Evolutionary conservation across 2,113 vertebrate species (phyloP).

Genomic region (Pelvicachromis taeniatus): DNA sequence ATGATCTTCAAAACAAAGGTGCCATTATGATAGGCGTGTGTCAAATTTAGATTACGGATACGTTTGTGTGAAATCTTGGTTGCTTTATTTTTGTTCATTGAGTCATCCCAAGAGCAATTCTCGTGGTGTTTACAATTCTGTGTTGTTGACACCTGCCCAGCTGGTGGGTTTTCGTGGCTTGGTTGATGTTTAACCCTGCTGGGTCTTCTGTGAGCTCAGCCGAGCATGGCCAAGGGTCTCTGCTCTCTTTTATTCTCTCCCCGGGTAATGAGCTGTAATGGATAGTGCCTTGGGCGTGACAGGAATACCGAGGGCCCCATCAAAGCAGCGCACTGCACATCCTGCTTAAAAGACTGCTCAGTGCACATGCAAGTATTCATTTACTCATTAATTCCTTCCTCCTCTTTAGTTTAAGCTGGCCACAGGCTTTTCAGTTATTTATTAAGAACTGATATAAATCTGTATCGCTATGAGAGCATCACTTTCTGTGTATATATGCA

Average conservation of each 20-base stretch:
- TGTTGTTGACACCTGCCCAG: slow-evolving; percentile 37
- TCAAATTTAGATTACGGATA: background rate
- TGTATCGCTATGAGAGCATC: background rate
- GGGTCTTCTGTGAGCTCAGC: slow-evolving; percentile 16
- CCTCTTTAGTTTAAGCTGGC: background rate
- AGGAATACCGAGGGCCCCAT: slow-evolving; percentile 57
- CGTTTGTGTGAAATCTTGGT: background rate
- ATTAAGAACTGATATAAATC: background rate
- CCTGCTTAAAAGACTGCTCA: slow-evolving; percentile 34
- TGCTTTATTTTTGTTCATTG: background rate
- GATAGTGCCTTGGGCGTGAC: slow-evolving; percentile 59
- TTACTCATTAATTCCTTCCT: slow-evolving; percentile 23
- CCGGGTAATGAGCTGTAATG: slow-evolving; percentile 66
- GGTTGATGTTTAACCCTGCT: slow-evolving; percentile 51
- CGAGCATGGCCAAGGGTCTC: slow-evolving; percentile 36
- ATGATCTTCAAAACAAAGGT: background rate
- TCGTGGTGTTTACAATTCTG: background rate
- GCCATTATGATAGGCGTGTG: background rate
- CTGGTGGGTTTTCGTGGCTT: background rate
- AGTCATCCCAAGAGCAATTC: background rate
- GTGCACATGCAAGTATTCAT: slow-evolving; percentile 45
- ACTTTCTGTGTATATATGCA: background rate
- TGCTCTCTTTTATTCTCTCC: slow-evolving; percentile 47
- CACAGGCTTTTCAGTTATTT: background rate
- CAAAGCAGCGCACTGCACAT: slow-evolving; percentile 37